These are phyloP conservation scores for Spinus pinus DNA, from an alignment of 2,797 vertebrate species.

Conservation along the genomic window DNA sequence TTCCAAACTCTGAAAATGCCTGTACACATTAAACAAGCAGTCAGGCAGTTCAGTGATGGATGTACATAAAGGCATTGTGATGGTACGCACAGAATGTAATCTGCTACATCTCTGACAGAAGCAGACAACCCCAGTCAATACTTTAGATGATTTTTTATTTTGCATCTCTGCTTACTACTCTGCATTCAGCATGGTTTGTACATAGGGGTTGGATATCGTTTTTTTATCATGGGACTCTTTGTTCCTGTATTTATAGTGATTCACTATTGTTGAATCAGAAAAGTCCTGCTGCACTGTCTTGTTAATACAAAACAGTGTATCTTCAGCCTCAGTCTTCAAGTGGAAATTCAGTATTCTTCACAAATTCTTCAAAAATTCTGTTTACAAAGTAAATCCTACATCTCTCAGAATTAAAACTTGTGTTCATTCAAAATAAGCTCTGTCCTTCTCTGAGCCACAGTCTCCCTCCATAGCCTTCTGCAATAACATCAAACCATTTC, in stretches of 20 bases:
- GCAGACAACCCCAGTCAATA: neutral
- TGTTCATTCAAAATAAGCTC: neutral
- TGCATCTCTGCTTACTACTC: neutral
- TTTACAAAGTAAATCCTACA: neutral
- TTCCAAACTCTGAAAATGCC: neutral
- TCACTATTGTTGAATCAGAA: neutral
- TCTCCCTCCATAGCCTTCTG: neutral
- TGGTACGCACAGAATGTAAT: neutral
- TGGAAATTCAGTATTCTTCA: neutral
- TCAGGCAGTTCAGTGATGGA: fast-evolving
- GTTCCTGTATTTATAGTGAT: neutral
- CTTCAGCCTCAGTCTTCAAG: neutral
- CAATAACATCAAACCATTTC: neutral
- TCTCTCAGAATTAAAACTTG: neutral
- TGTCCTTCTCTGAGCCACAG: neutral
- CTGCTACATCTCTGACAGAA: neutral
- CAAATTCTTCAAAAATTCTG: neutral
- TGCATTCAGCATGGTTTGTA: neutral
- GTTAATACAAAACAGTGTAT: neutral
- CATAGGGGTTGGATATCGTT: neutral
- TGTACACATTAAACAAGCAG: neutral
- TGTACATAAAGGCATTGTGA: neutral
- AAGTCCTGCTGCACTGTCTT: neutral
- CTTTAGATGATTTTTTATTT: neutral
- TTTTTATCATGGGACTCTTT: neutral